phyloP scores from a whole-genome alignment of 1,140 invertebrate genomes.

The Drosophila serrata region DNA sequence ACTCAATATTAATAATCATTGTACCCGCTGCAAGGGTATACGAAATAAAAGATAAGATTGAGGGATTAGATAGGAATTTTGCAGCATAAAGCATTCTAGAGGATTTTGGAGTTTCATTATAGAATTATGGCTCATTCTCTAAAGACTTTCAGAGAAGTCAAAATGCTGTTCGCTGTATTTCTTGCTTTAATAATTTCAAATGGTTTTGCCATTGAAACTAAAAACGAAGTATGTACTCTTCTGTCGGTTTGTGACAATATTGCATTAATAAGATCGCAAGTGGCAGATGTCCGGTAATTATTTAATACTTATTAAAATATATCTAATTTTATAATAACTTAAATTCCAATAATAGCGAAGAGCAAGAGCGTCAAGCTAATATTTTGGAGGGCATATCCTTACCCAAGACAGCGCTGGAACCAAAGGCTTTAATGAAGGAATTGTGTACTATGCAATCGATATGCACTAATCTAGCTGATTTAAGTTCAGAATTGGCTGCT shows the following conservation, averaged over 20 bases:
- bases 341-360: background rate
- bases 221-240: background rate
- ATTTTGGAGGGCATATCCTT: background rate
- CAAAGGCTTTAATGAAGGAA: background rate
- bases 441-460: background rate
- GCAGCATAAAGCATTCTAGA: too few relatives aligned
- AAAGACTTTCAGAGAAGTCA: background rate
- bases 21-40: too few relatives aligned
- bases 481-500: background rate
- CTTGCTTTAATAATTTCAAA: constrained; percentile 1
- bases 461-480: background rate
- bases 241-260: constrained; percentile 5
- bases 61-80: background rate
- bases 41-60: too few relatives aligned
- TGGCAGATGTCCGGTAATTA: constrained; percentile 1
- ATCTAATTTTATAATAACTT: background rate
- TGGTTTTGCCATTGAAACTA: background rate
- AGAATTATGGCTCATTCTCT: background rate
- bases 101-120: too few relatives aligned
- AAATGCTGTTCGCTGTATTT: background rate
- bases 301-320: too few relatives aligned
- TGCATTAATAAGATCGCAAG: background rate
- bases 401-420: background rate
- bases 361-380: background rate
- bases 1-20: too few relatives aligned